These are phyloP conservation scores for Echinops telfairi DNA, from an alignment of 2,113 vertebrate genomes.

Conservation along the genomic window DNA sequence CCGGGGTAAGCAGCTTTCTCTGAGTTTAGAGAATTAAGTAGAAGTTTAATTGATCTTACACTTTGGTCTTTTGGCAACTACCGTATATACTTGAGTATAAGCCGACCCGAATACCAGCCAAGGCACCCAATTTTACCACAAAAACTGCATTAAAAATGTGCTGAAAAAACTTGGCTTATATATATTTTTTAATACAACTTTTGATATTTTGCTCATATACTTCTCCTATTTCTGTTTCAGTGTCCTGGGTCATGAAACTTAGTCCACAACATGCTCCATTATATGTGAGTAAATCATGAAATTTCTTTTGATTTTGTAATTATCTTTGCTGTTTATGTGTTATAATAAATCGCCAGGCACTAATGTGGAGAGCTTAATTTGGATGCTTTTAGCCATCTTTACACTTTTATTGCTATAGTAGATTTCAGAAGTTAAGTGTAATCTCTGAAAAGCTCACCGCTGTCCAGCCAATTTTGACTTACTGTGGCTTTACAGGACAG, in stretches of 20 bases:
- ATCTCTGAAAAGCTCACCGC: not conserved
- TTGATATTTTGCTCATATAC: conserved; percentile 52
- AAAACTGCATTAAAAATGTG: too few relatives aligned
- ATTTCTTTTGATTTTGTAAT: conserved; percentile 27
- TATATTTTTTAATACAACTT: not conserved
- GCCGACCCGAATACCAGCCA: too few relatives aligned
- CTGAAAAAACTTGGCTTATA: too few relatives aligned
- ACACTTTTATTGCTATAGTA: not conserved
- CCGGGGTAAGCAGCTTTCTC: not conserved
- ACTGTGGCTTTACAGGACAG: too few relatives aligned
- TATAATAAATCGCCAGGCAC: not conserved
- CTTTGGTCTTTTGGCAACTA: not conserved
- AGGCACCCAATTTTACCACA: too few relatives aligned
- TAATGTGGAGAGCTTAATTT: not conserved
- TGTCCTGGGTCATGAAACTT: conserved; percentile 98
- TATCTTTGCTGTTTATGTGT: not conserved
- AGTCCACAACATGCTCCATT: conserved; percentile 97
- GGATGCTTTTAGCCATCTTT: not conserved
- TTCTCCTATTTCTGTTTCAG: conserved; percentile 88
- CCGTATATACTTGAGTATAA: too few relatives aligned
- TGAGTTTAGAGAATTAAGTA: not conserved
- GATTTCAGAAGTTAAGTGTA: conserved; percentile 2
- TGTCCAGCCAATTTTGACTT: too few relatives aligned
- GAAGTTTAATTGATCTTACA: not conserved
- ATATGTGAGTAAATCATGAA: conserved; percentile 94